Percentiles rank a stretch among this genome's conserved stretches.
Evolutionary conservation across 2,888 invertebrate species (phyloP).

Genomic region (Campopleginae sp.): DNA sequence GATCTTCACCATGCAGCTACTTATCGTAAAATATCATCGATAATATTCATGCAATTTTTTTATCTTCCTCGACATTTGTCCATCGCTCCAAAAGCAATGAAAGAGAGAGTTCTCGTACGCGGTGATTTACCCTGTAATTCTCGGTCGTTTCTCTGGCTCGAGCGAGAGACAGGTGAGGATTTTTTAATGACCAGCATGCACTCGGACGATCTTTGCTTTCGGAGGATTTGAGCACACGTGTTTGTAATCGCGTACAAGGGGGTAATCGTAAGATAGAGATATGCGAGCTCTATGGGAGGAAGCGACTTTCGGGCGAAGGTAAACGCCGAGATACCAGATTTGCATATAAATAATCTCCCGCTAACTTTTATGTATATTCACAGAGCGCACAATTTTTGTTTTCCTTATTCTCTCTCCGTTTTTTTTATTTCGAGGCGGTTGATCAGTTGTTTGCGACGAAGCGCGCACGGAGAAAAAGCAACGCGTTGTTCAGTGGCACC

Average conservation of each 20-base stretch:
- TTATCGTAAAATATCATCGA: constrained; percentile 57
- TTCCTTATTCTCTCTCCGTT: constrained; percentile 18
- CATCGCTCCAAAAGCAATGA: constrained; percentile 22
- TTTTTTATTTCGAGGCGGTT: constrained; percentile 34
- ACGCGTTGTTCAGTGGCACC: constrained; percentile 69
- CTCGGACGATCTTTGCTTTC: constrained; percentile 42
- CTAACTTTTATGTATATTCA: not conserved
- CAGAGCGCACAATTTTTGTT: constrained; percentile 20
- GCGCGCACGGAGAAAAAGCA: constrained; percentile 25
- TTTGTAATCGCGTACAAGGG: not conserved
- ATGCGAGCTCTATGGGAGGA: not conserved
- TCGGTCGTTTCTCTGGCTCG: constrained; percentile 12
- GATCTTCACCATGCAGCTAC: constrained; percentile 36
- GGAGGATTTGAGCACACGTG: constrained; percentile 2
- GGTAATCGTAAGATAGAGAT: not conserved
- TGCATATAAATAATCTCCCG: constrained; percentile 36
- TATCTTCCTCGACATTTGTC: constrained; percentile 32
- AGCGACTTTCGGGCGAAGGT: not conserved
- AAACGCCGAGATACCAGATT: constrained; percentile 50
- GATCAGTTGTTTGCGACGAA: constrained; percentile 29
- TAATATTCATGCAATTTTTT: constrained; percentile 47
- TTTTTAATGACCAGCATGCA: constrained; percentile 39
- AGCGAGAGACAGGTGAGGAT: constrained; percentile 23
- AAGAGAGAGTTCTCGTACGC: constrained; percentile 18
- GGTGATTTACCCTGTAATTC: constrained; percentile 37